Evolutionary conservation across 2,888 invertebrate species (phyloP), one percentile per base, ranked within the genome.

Genomic region (Andrena praecox): DNA sequence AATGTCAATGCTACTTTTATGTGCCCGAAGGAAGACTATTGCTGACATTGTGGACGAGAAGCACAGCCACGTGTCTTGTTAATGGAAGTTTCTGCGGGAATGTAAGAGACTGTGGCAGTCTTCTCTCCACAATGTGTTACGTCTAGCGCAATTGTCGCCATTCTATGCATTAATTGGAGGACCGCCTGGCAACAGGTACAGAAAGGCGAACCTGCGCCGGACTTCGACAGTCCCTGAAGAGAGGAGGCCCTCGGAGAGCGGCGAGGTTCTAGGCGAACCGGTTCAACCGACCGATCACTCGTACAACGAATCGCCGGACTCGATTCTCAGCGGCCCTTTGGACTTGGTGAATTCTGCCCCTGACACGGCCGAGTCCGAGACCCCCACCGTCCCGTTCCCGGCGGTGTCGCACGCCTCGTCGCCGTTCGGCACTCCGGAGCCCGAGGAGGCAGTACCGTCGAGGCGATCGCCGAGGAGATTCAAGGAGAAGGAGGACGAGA

Each of bases 211-310:
- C 24, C 72, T 90, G 24, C 87, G 92, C 50, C 89, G 92, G 60
- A 92, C 92, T 4, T 91, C 91, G 54, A 92, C 91, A 20, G 92
- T 92, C 4, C 92, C 91, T 31, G 91, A 92, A 68, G 92, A 91
- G 70, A 85, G 77, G 27, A 81, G 85, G 1, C 60, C 76, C 20
- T 81, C 86, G 16, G 82, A 67, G 31, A 84, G 68, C 12, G 79
- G 69, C 31, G 87, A 85, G 20, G 70, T 87, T n/a, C 69, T 90
- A 24, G 89, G 88, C 5, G 89, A 82, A n/a, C 73, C 87, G 35
- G 86, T 87, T 72, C 82, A 85, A 83, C 88, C 89, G 20, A 68
- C 64, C 10, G 84, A 86, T 10, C 84, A 89, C 85, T 90, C 90
- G 27, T 74, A 83, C 42, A 89, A 91, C 67, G 91, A 89, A 33